A percentile compares a stretch with the other conserved stretches of the same genome.
Evolutionary conservation across 2,888 invertebrate genomes (phyloP).

Genomic region (Plagodis pulveraria): DNA sequence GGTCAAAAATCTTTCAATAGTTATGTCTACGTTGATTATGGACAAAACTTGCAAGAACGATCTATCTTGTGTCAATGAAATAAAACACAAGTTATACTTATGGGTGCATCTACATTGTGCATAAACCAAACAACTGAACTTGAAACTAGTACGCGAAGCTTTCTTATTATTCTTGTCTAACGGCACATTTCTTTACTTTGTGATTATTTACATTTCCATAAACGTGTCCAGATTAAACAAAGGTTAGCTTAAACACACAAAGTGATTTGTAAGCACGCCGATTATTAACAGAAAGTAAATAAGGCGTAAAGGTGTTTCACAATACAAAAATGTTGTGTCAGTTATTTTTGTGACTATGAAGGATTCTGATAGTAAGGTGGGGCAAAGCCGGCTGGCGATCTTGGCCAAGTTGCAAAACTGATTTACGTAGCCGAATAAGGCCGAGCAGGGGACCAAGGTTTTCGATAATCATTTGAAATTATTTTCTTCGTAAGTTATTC

Average conservation of each 20-base stretch:
- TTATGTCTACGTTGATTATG: neutral
- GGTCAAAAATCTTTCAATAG: slow-evolving; percentile 18
- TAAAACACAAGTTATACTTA: too few species aligned
- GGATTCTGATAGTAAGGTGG: slow-evolving; percentile 35
- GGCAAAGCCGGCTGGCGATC: slow-evolving; percentile 30
- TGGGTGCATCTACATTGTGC: too few species aligned
- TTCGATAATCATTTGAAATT: neutral
- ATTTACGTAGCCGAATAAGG: neutral
- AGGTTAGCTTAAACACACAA: neutral
- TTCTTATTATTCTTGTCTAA: too few species aligned
- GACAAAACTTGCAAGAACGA: too few species aligned
- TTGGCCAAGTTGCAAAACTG: slow-evolving; percentile 36
- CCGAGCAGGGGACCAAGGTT: neutral
- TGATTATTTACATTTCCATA: too few species aligned
- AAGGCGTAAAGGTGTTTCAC: slow-evolving; percentile 34
- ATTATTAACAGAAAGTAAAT: slow-evolving; percentile 4
- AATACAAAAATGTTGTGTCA: slow-evolving; percentile 34
- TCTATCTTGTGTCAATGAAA: too few species aligned
- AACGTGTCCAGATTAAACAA: slow-evolving; percentile 4
- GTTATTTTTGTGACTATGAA: slow-evolving; percentile 40
- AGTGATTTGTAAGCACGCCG: neutral
- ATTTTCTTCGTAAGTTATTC: neutral
- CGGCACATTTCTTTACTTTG: too few species aligned
- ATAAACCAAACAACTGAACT: too few species aligned
- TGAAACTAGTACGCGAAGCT: too few species aligned